Base-by-base conservation (phyloP, 2,113 vertebrate species). In the Heloderma charlesbogerti region DNA sequence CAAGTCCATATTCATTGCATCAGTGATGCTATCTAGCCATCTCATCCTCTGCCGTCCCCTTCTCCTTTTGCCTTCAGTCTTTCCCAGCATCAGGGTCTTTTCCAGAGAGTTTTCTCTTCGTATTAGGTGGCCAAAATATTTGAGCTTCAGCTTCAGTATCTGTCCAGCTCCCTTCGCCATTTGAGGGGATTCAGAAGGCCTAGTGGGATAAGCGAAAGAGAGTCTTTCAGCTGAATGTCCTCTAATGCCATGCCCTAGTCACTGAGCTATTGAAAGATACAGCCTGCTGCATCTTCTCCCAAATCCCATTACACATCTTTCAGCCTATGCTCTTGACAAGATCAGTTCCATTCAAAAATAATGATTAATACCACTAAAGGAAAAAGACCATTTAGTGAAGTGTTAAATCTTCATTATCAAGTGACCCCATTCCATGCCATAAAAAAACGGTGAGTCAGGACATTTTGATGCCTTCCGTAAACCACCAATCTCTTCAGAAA, bases 391-490 rank as follows among this genome's bases (percentile, higher is more conserved):
- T 1, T 0, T 1, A 83, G 77, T 67, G n/a, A 87, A 93, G 63
- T 43, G 90, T 80, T 91, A 90, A 51, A 90, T 92, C 37, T 89
- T 90, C 83, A 88, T 91, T 89, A 94, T 88, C 88, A 91, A 16
- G 1, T 57, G n/a, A 90, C 90, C 29, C 1, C 74, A 84, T 81
- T 91, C 88, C 57, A 83, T 31, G 29, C 7, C 25, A 37, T 40
- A 69, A 92, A 75, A 69, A 86, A 93, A 69, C 57, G 84, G 77
- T 31, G 29, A 13, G 48, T 87, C 88, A 71, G 37, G 54, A 88
- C 16, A 69, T 87, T 95, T 84, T 93, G 91, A 95, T 72, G 79
- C 15, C 72, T 91, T 88, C 88, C 87, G 67, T 85, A 95, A 94
- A 92, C 60, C 85, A 85, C 79, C 7, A 90, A 51, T 84, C 66